These are phyloP conservation scores for Halichondria panicea DNA, from an alignment of 37 sponge, comb jelly and placozoan genomes.

Conservation along the genomic window DNA sequence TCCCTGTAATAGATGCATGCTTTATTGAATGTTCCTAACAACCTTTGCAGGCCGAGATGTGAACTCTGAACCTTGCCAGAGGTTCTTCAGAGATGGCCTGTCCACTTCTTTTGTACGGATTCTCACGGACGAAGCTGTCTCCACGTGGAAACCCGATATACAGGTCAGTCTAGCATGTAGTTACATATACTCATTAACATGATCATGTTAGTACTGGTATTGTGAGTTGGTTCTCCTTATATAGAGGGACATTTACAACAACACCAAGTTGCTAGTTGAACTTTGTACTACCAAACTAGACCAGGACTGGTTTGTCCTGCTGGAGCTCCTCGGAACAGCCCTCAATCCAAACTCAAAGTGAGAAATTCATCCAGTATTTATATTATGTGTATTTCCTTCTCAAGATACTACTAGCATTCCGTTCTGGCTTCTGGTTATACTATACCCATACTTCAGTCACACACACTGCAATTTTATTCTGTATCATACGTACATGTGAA, in stretches of 20 bases:
- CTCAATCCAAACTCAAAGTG: conserved; percentile 81
- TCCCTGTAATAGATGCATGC: no score
- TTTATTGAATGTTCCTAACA: no score
- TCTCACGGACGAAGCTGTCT: conserved; percentile 93
- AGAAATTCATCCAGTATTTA: not conserved
- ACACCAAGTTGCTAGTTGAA: conserved; percentile 72
- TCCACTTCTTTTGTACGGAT: conserved; percentile 79
- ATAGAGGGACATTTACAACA: conserved; percentile 89
- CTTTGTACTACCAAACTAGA: conserved; percentile 84
- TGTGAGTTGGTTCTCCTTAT: not conserved
- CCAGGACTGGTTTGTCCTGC: conserved; percentile 80
- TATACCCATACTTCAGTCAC: no score
- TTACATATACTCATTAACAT: not conserved
- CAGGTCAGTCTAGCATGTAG: conserved; percentile 57
- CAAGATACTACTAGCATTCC: no score
- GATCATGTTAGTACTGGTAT: not conserved
- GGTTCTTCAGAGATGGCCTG: conserved; percentile 88
- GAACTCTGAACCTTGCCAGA: conserved; percentile 82
- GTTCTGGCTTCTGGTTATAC: no score
- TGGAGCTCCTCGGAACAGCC: conserved; percentile 77
- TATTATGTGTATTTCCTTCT: not conserved
- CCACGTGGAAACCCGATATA: conserved; percentile 94
- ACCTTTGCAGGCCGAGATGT: conserved; percentile 57
- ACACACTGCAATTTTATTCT: not conserved
- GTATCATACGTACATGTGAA: not conserved